Evolutionary conservation across 2,888 invertebrate species (phyloP).

Genomic region (Mechanitis mazaeus): DNA sequence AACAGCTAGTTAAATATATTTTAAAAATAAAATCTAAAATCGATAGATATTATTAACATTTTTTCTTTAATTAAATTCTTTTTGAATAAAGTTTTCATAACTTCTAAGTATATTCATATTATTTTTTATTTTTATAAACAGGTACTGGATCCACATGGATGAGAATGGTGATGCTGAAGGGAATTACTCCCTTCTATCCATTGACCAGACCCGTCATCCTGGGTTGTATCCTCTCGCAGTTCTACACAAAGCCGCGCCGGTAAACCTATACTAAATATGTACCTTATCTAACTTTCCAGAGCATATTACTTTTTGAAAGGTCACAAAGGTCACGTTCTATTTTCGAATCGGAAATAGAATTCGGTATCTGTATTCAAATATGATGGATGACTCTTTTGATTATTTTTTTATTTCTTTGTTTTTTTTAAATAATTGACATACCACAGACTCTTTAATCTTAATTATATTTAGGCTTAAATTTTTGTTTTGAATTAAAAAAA

Average conservation of each 20-base stretch:
- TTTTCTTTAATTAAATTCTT: not conserved
- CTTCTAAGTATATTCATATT: not conserved
- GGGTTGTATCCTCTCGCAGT: slow-evolving; percentile 86
- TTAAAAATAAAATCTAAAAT: not conserved
- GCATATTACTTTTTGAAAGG: slow-evolving; percentile 7
- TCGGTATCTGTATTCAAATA: slow-evolving; percentile 10
- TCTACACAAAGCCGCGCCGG: slow-evolving; percentile 85
- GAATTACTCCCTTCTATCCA: slow-evolving; percentile 91
- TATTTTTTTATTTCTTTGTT: slow-evolving; percentile 9
- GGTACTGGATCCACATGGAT: slow-evolving; percentile 95
- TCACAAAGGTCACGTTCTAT: slow-evolving; percentile 16
- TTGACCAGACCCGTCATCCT: slow-evolving; percentile 68
- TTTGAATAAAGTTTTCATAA: not conserved
- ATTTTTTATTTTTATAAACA: slow-evolving; percentile 41
- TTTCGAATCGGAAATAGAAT: slow-evolving; percentile 14
- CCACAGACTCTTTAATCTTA: too few species aligned
- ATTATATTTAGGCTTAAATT: too few species aligned
- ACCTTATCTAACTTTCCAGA: too few species aligned
- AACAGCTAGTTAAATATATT: too few species aligned
- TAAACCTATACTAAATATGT: slow-evolving; percentile 41
- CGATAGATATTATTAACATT: not conserved
- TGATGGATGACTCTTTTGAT: slow-evolving; percentile 6
- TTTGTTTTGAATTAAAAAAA: too few species aligned
- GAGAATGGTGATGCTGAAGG: slow-evolving; percentile 95
- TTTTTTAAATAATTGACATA: too few species aligned